Evolutionary conservation across 2,888 invertebrate genomes (phyloP), one percentile per base, ranked within the genome.

Genomic region (Rhimphoctona megacephalus): DNA sequence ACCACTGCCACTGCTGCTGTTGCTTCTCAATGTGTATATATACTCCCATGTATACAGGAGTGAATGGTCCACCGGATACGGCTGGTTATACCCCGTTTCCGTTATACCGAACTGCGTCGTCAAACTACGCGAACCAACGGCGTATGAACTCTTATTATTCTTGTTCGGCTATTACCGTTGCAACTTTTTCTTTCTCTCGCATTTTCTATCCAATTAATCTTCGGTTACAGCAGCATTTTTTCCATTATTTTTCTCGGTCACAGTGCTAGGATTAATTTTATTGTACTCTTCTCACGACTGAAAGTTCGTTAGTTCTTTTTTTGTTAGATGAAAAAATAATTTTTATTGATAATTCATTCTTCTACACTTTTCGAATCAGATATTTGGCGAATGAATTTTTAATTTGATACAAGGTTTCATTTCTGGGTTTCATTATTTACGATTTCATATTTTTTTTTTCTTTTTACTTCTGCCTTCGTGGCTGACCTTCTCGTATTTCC

Each of bases 41-140:
- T 46, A 78, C 39, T 57, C 22, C 33, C 19, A 77, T 54, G 39
- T 70, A 81, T 54, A 81, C 57, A 74, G 54, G 83, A 90, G 91
- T 92, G 92, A 92, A 92, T 92, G 92, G 92, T 92, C 92, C 92
- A 92, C 92, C 92, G 92, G 92, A 92, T 92, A 92, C 92, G 92
- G 90, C 92, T 92, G 92, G 92, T 92, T 92, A 92, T 92, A 92
- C 92, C 92, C 92, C 89, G 92, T 92, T 92, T 92, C 92, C 92
- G 92, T 91, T 92, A 91, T 88, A 90, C 88, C 90, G 87, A 90
- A 90, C 89, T 89, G 91, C 90, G 90, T 89, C 81, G 89, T 87
- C 87, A 86, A 88, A 83, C 64, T 70, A 76, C 81, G 57, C 39
- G 39, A 66, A 74, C 19, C 81, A 81, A 81, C 81, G 74, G 74